A percentile compares a stretch with the other conserved stretches of the same genome.
Conservation (phyloP, 2,888 invertebrate genomes). For the Mythimna impura region DNA sequence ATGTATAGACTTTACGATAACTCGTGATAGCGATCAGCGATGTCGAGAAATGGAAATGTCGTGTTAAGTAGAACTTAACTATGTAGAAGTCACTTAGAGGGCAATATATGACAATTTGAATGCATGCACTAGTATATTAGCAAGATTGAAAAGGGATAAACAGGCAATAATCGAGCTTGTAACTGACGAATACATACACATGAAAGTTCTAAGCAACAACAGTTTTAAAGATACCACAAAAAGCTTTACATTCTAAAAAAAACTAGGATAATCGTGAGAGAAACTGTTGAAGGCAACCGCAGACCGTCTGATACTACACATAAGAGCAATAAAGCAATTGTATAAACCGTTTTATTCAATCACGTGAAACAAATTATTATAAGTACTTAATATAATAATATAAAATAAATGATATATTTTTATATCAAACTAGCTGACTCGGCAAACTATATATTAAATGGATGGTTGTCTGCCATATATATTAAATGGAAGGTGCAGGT, state of each 20-base stretch:
- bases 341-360: conserved; percentile 33
- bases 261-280: conserved; percentile 45
- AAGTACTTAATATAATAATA: no score
- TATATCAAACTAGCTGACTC: no score
- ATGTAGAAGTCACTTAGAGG: conserved; percentile 1
- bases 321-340: conserved; percentile 36
- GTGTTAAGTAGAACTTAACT: conserved; percentile 19
- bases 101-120: conserved; percentile 9
- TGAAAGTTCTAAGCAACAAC: conserved; percentile 33
- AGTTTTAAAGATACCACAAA: conserved; percentile 21
- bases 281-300: conserved; percentile 35
- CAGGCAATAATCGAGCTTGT: neutral
- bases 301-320: conserved; percentile 19
- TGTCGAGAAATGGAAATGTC: conserved; percentile 37
- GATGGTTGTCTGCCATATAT: no score
- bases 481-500: no score
- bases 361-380: conserved; percentile 26
- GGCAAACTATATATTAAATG: no score
- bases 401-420: no score
- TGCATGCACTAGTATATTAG: neutral
- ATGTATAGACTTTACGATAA: conserved; percentile 39
- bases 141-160: neutral
- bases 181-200: conserved; percentile 11
- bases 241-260: conserved; percentile 24
- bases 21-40: conserved; percentile 25